Conservation (phyloP, 2,888 invertebrate species). For the Alsophila aescularia region DNA sequence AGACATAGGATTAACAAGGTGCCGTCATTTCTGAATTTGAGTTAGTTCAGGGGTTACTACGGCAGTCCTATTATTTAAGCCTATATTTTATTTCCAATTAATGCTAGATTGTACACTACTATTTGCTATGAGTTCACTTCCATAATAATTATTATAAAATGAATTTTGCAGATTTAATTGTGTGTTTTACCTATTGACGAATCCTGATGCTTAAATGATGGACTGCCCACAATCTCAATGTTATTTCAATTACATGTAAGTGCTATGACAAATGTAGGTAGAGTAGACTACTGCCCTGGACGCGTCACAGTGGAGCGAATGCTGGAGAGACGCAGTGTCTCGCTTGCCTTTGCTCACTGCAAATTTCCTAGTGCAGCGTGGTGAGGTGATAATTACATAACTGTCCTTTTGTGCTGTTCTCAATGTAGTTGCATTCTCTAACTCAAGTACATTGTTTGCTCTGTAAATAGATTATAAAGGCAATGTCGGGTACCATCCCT, state of each 20-base stretch:
- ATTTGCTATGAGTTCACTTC: conserved; percentile 48
- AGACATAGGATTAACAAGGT: conserved; percentile 71
- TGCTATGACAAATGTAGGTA: conserved; percentile 64
- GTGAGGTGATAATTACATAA: conserved; percentile 38
- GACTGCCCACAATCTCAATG: conserved; percentile 76
- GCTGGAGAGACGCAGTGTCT: conserved; percentile 40
- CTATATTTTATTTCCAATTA: conserved; percentile 41
- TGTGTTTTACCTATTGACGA: conserved; percentile 39
- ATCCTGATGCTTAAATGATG: conserved; percentile 52
- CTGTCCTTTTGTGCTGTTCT: conserved; percentile 36
- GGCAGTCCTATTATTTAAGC: conserved; percentile 70
- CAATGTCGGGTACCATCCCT: conserved; percentile 45
- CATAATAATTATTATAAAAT: conserved; percentile 42
- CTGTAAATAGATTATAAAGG: conserved; percentile 41
- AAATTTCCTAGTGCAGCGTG: conserved; percentile 65
- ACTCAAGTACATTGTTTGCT: conserved; percentile 38
- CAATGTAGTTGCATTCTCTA: conserved; percentile 25
- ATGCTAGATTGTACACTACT: conserved; percentile 51
- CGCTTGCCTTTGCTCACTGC: conserved; percentile 64
- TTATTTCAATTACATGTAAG: conserved; percentile 65
- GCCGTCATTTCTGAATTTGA: conserved; percentile 81
- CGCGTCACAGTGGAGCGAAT: conserved; percentile 73
- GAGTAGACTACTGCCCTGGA: conserved; percentile 72
- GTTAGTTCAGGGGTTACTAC: conserved; percentile 73
- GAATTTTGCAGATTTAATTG: conserved; percentile 55